phyloP scores from a whole-genome alignment of 2,888 invertebrate genomes.

The Polyommatus iphigenia region DNA sequence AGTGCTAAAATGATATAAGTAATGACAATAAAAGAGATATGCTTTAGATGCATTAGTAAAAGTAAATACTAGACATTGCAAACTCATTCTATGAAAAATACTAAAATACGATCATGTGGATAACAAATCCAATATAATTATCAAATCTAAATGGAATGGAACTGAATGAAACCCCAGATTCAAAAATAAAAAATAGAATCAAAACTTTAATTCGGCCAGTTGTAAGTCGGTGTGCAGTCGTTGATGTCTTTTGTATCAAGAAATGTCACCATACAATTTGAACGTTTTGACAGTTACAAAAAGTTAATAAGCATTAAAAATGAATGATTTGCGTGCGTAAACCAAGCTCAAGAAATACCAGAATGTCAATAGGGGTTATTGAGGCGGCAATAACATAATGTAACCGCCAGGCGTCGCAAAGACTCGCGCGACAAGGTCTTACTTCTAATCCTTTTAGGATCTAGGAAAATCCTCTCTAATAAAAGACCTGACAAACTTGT shows the following conservation, averaged over 20 bases:
- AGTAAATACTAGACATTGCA: not conserved
- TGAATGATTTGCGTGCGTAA: not conserved
- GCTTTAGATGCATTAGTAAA: not conserved
- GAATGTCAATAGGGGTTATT: not conserved
- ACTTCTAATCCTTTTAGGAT: constrained; percentile 40
- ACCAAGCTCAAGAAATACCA: not conserved
- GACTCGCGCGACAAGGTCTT: constrained; percentile 37
- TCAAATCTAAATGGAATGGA: not conserved
- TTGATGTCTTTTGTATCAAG: constrained; percentile 6
- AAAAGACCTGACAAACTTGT: constrained; percentile 44
- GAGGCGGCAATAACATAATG: not conserved
- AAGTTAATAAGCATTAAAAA: not conserved
- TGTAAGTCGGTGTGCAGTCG: not conserved
- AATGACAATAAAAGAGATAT: no score
- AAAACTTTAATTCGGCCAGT: not conserved
- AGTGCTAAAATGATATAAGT: no score
- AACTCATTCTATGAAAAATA: no score
- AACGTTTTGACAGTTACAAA: not conserved
- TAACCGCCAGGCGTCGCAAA: not conserved
- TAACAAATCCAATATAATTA: no score
- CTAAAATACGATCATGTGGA: no score
- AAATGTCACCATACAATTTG: not conserved
- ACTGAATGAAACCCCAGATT: not conserved
- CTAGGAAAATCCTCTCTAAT: constrained; percentile 42
- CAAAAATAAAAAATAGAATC: not conserved